Evolutionary conservation across 2,113 vertebrate genomes (phyloP).

Genomic region (Lycocorax pyrrhopterus): DNA sequence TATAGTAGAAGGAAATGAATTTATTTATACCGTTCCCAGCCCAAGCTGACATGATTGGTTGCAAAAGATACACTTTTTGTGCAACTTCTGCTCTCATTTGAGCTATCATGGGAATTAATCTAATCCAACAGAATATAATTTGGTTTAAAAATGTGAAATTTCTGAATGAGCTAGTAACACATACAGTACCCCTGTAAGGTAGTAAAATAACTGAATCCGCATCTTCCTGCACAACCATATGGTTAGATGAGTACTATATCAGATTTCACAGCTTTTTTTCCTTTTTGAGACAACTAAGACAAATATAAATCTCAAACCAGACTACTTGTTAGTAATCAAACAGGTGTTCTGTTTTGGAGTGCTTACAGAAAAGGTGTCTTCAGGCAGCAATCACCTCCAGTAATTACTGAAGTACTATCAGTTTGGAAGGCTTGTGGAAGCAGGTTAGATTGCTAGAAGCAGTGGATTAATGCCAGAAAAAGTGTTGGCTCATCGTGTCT

Average conservation of each 20-base stretch:
- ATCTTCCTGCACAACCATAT: background rate
- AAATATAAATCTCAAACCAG: background rate
- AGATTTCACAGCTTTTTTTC: background rate
- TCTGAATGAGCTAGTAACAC: background rate
- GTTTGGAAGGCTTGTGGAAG: slow-evolving; percentile 13
- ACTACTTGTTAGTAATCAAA: slow-evolving; percentile 4
- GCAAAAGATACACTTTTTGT: background rate
- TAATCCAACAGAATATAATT: background rate
- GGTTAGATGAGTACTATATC: background rate
- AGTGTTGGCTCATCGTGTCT: slow-evolving; percentile 3
- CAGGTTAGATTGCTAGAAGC: background rate
- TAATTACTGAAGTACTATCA: background rate
- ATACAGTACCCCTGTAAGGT: background rate
- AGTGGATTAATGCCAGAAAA: slow-evolving; percentile 25
- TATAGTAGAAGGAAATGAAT: background rate
- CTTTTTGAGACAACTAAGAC: background rate
- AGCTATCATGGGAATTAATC: background rate
- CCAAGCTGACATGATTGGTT: background rate
- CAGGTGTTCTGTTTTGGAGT: background rate
- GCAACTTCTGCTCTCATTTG: background rate
- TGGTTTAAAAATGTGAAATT: slow-evolving; percentile 8
- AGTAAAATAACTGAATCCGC: background rate
- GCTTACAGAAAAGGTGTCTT: slow-evolving; percentile 30
- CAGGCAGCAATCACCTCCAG: background rate
- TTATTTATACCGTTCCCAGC: background rate